Evolutionary conservation across 2,113 vertebrate genomes (phyloP).

Genomic region (Oncorhynchus masou): DNA sequence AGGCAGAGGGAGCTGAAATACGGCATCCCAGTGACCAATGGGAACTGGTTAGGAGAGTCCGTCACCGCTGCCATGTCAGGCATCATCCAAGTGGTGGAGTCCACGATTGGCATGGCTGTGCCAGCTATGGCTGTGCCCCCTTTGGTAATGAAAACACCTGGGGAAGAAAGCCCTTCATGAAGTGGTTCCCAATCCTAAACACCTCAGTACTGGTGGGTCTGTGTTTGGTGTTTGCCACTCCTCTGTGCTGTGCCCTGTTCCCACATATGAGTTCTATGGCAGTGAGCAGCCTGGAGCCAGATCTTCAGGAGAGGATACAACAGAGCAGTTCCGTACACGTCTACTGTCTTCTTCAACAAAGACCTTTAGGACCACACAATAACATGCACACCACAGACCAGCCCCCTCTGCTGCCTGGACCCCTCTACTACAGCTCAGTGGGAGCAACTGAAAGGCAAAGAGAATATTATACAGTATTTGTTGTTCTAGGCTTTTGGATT

Average conservation of each 20-base stretch:
- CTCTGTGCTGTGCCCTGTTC: constrained; percentile 87
- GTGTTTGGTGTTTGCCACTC: constrained; percentile 93
- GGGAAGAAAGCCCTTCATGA: constrained; percentile 93
- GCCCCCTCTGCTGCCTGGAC: too few relatives aligned
- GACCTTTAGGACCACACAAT: too few relatives aligned
- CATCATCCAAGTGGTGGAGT: constrained; percentile 93
- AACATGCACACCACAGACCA: too few relatives aligned
- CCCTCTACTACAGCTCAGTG: constrained; percentile 57
- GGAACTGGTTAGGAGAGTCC: constrained; percentile 88
- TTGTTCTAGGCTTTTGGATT: background rate
- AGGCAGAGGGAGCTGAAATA: constrained; percentile 83
- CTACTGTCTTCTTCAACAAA: too few relatives aligned
- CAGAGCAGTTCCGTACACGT: too few relatives aligned
- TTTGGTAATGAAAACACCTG: constrained; percentile 87
- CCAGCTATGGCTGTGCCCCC: constrained; percentile 96
- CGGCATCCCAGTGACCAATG: constrained; percentile 88
- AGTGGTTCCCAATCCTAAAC: constrained; percentile 87
- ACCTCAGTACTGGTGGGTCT: constrained; percentile 91
- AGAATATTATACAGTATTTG: constrained; percentile 13
- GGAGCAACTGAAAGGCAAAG: constrained; percentile 40
- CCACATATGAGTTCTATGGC: constrained; percentile 75
- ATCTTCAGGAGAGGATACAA: too few relatives aligned
- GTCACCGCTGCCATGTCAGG: constrained; percentile 85
- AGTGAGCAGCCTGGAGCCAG: too few relatives aligned
- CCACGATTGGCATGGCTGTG: constrained; percentile 92